Evolutionary conservation across 2,113 vertebrate species (phyloP).

Genomic region (Thymallus thymallus): DNA sequence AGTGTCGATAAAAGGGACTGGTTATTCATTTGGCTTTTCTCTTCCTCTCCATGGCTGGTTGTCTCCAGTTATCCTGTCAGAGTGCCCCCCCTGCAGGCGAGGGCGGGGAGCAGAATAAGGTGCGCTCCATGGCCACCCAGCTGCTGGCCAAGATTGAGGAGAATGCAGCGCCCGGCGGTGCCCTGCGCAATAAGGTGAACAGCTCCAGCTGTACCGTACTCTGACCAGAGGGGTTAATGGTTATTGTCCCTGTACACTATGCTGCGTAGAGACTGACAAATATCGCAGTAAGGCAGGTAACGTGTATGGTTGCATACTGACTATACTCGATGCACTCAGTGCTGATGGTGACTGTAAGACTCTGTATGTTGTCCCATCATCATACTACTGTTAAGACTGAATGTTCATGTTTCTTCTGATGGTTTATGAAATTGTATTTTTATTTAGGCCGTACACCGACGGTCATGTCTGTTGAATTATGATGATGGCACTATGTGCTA

Average conservation of each 20-base stretch:
- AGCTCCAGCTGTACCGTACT: not conserved
- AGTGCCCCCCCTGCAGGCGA: conserved; percentile 71
- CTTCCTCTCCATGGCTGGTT: not conserved
- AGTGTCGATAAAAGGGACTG: not conserved
- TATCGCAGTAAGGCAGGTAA: too few relatives aligned
- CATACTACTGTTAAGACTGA: too few relatives aligned
- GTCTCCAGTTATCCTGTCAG: conserved; percentile 71
- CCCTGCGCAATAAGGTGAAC: conserved; percentile 78
- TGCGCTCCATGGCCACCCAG: conserved; percentile 92
- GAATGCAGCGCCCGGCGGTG: conserved; percentile 66
- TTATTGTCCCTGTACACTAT: not conserved
- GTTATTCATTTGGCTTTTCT: not conserved
- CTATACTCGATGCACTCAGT: too few relatives aligned
- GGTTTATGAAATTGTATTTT: too few relatives aligned
- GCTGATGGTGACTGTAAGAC: too few relatives aligned
- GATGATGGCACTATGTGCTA: too few relatives aligned
- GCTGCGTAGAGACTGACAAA: not conserved
- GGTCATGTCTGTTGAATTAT: too few relatives aligned
- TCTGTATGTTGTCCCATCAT: too few relatives aligned
- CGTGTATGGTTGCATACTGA: too few relatives aligned
- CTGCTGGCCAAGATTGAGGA: conserved; percentile 94
- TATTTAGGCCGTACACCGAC: too few relatives aligned
- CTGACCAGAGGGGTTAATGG: not conserved
- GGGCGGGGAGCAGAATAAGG: conserved; percentile 81
- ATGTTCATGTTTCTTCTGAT: too few relatives aligned